A percentile compares a stretch with the other conserved stretches of the same genome.
Conservation (phyloP, 2,113 vertebrate species). For the Oryctolagus cuniculus region mOryCun1.1 NC_091442.1:59808501-59809000, state of each 20-base stretch:
- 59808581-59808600: neutral
- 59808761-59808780: neutral
- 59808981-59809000: conserved; percentile 97
- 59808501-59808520: neutral
- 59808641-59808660: neutral
- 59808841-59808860: neutral
- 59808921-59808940: neutral
- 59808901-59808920: neutral
- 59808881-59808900: neutral
- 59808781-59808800: neutral
- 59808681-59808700: neutral
- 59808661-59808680: neutral
- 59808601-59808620: neutral
- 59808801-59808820: neutral
- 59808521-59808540: neutral
- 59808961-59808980: conserved; percentile 96
- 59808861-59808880: neutral
- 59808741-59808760: neutral
- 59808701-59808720: neutral
- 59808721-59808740: neutral
- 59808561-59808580: neutral
- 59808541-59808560: neutral
- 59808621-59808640: neutral
- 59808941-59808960: conserved; percentile 93
- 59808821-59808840: neutral